These are phyloP conservation scores for Alethe castanea DNA, from an alignment of 2,113 vertebrate genomes.

Conservation along the genomic window DNA sequence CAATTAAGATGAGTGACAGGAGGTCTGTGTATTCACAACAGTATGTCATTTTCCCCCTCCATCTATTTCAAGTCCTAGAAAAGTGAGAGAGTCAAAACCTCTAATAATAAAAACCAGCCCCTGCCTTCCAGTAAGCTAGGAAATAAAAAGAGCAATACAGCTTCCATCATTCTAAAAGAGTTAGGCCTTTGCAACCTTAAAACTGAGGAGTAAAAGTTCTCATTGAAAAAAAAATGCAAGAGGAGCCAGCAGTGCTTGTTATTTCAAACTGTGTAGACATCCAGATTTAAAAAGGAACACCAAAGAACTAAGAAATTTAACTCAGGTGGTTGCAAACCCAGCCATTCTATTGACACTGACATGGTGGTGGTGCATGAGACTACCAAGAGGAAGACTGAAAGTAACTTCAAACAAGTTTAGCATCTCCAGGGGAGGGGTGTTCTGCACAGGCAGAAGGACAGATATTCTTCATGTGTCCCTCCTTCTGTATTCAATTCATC, in stretches of 20 bases:
- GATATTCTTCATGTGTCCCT: background rate
- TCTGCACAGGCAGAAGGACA: background rate
- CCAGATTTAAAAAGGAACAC: background rate
- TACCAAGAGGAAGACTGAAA: background rate
- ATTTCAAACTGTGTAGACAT: background rate
- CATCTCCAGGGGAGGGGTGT: background rate
- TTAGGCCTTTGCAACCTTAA: background rate
- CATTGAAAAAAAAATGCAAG: background rate
- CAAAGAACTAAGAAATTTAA: background rate
- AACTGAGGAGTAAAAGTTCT: background rate
- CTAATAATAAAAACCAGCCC: background rate
- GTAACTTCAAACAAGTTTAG: background rate
- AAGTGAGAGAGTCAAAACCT: background rate
- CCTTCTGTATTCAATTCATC: background rate
- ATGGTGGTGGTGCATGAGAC: accelerated
- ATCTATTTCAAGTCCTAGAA: background rate
- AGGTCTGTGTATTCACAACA: background rate
- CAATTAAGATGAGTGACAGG: background rate
- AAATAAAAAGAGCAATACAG: background rate
- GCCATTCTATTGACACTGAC: accelerated
- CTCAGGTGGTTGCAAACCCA: background rate
- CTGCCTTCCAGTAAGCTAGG: background rate
- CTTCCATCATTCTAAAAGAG: background rate
- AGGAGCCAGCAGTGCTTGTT: background rate
- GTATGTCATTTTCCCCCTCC: accelerated